Percentiles rank a stretch among this genome's conserved stretches.
phyloP scores from a whole-genome alignment of 2,797 vertebrate genomes.

The Alectoris magna region DNA sequence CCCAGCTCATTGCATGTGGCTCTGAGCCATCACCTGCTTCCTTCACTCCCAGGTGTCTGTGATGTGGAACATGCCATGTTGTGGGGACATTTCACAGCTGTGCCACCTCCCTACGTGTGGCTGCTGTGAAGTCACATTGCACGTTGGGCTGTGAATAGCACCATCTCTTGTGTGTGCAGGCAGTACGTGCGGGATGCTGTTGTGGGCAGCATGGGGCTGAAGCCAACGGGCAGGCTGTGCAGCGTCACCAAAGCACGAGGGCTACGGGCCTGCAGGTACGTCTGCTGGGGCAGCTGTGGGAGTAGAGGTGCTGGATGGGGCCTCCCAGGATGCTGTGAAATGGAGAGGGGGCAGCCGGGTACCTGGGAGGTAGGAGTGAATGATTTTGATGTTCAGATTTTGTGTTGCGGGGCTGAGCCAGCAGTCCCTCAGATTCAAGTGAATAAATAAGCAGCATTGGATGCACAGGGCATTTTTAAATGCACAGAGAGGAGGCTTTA shows the following conservation, averaged over 20 bases:
- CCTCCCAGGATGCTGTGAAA: not conserved
- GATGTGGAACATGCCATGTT: rapidly evolving
- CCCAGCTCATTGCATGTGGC: not conserved
- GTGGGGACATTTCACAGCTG: rapidly evolving
- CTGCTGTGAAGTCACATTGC: too few relatives aligned
- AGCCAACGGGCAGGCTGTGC: slow-evolving; percentile 91
- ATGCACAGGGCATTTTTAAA: not conserved
- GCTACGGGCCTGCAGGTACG: slow-evolving; percentile 92
- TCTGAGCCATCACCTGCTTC: not conserved
- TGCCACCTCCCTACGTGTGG: not conserved
- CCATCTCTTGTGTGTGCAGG: slow-evolving; percentile 69
- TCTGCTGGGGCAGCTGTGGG: not conserved
- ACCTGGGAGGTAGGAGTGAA: not conserved
- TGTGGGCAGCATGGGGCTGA: slow-evolving; percentile 97
- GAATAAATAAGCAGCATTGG: not conserved
- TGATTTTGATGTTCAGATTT: rapidly evolving
- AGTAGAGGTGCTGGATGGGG: rapidly evolving
- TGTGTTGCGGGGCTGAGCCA: not conserved
- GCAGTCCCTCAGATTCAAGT: not conserved
- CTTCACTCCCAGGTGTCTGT: not conserved
- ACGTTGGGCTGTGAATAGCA: rapidly evolving
- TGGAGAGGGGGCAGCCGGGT: not conserved
- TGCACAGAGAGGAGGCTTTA: not conserved
- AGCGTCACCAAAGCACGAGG: slow-evolving; percentile 90
- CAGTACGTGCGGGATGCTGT: slow-evolving; percentile 93